These are phyloP conservation scores for Ceuthmochares aereus DNA, from an alignment of 2,113 vertebrate species.

Conservation along the genomic window DNA sequence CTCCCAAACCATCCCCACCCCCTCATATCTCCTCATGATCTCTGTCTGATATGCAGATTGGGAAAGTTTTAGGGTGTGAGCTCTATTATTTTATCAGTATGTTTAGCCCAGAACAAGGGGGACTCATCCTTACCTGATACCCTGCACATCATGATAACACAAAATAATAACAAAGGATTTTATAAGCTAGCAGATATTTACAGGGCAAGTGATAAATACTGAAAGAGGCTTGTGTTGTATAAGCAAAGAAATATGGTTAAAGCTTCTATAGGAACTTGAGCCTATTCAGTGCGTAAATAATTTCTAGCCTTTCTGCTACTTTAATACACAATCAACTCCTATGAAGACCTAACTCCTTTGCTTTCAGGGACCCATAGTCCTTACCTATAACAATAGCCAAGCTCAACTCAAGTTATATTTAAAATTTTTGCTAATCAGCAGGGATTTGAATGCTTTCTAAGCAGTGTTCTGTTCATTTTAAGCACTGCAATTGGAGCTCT, in stretches of 20 bases:
- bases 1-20: neutral
- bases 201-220: constrained; percentile 8
- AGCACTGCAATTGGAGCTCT: constrained; percentile 40
- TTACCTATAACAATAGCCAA: constrained; percentile 11
- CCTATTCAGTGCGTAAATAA: constrained; percentile 16
- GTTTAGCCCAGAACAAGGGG: neutral
- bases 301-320: constrained; percentile 27
- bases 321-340: constrained; percentile 21
- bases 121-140: neutral
- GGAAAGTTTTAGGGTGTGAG: neutral
- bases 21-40: neutral
- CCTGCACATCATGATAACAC: neutral
- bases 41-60: neutral
- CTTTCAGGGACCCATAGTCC: constrained; percentile 8
- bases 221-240: neutral
- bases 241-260: constrained; percentile 31
- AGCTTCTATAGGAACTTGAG: constrained; percentile 23
- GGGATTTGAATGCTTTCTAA: constrained; percentile 37
- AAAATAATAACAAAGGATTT: neutral
- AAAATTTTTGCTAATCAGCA: constrained; percentile 56
- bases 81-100: neutral
- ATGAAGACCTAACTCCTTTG: neutral
- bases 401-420: constrained; percentile 17
- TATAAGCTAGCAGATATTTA: neutral
- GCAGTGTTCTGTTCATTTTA: neutral